These are phyloP conservation scores for Willowsia nigromaculata DNA, from an alignment of 2,888 invertebrate species.

Conservation along the genomic window DNA sequence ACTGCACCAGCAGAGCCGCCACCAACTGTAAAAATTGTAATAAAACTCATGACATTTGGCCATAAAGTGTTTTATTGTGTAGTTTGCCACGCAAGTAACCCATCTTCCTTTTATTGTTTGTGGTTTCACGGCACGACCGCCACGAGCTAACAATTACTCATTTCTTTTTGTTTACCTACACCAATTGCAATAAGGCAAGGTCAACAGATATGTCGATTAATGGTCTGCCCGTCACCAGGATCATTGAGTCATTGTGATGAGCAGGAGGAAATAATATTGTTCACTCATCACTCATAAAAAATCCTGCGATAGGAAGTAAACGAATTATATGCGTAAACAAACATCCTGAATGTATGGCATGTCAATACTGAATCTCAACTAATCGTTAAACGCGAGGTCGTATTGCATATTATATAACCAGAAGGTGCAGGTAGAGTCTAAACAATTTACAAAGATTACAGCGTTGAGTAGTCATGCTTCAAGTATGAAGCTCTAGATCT, in stretches of 20 bases:
- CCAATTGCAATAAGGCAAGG: not conserved
- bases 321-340: too few species aligned
- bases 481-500: too few species aligned
- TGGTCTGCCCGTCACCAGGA: not conserved
- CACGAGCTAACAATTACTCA: not conserved
- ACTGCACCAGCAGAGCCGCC: constrained; percentile 55
- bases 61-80: too few species aligned
- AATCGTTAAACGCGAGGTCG: too few species aligned
- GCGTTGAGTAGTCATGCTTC: too few species aligned
- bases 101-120: not conserved
- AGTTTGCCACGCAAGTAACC: not conserved
- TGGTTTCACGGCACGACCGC: too few species aligned
- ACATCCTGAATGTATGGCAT: too few species aligned
- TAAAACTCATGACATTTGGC: not conserved
- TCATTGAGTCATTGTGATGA: not conserved
- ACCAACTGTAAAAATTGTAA: constrained; percentile 50
- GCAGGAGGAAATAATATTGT: not conserved
- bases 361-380: too few species aligned
- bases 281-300: not conserved
- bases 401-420: too few species aligned
- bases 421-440: too few species aligned
- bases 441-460: too few species aligned
- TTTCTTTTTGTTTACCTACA: not conserved
- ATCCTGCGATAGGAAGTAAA: not conserved
- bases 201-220: not conserved